phyloP scores from a whole-genome alignment of 92 coral and sea anemone species.

The Palythoa heliodiscus region DNA sequence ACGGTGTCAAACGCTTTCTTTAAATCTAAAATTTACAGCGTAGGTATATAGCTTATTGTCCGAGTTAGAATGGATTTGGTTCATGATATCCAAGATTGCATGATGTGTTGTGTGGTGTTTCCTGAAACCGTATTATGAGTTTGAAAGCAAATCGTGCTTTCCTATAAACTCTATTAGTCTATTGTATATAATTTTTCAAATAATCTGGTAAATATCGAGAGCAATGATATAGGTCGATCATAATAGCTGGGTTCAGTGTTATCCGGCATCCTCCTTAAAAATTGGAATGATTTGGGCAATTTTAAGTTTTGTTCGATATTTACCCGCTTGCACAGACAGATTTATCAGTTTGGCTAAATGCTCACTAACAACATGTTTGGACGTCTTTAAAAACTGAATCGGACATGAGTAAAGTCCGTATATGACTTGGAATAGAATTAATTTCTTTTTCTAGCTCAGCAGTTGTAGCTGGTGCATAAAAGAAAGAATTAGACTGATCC shows the following conservation, averaged over 20 bases:
- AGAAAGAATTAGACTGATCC: too few relatives aligned
- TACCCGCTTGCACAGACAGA: too few relatives aligned
- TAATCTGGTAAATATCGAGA: too few relatives aligned
- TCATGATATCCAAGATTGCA: slow-evolving; percentile 2
- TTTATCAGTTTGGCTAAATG: too few relatives aligned
- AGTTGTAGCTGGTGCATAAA: neutral
- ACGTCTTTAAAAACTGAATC: neutral
- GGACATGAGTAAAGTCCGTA: neutral
- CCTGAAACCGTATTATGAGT: slow-evolving; percentile 6
- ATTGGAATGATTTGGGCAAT: too few relatives aligned
- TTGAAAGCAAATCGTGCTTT: neutral
- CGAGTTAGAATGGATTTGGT: slow-evolving; percentile 1
- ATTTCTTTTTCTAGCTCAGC: neutral
- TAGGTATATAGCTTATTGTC: neutral
- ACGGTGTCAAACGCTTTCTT: neutral
- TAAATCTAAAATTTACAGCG: neutral
- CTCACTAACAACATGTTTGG: too few relatives aligned
- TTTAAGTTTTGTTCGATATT: too few relatives aligned
- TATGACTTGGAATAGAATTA: neutral
- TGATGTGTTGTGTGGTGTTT: slow-evolving; percentile 10
- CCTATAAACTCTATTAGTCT: neutral
- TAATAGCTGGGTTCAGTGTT: too few relatives aligned
- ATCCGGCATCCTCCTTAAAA: too few relatives aligned
- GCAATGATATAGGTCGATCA: neutral
- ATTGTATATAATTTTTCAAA: neutral